Evolutionary conservation across 2,888 invertebrate genomes (phyloP).

Genomic region (Autographa gamma): DNA sequence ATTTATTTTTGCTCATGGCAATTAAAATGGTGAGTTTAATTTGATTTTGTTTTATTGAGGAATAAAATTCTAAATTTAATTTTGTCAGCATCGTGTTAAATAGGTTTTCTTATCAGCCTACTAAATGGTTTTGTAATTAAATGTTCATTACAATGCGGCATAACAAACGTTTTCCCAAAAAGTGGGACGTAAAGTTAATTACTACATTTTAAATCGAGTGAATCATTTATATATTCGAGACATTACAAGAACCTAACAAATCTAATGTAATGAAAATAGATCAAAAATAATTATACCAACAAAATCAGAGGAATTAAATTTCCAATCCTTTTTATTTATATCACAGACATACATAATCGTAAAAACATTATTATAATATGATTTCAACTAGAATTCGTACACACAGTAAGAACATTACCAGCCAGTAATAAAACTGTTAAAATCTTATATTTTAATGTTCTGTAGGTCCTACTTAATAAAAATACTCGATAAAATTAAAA

Average conservation of each 20-base stretch:
- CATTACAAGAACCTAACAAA: not conserved
- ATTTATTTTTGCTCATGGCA: conserved; percentile 87
- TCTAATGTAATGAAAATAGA: not conserved
- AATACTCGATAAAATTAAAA: conserved; percentile 49
- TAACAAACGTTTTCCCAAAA: conserved; percentile 22
- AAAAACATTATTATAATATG: too few species aligned
- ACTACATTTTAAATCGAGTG: not conserved
- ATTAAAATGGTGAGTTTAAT: conserved; percentile 84
- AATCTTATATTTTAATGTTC: conserved; percentile 37
- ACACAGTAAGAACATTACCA: conserved; percentile 3
- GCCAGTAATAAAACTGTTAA: conserved; percentile 24
- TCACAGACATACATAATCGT: too few species aligned
- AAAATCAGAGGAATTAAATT: not conserved
- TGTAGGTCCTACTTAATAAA: conserved; percentile 51
- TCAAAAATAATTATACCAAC: not conserved
- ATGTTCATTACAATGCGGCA: conserved; percentile 32
- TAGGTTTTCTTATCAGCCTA: conserved; percentile 36
- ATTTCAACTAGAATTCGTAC: not conserved
- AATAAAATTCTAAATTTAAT: conserved; percentile 3
- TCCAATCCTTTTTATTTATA: not conserved
- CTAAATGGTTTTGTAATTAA: conserved; percentile 51
- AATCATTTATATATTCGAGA: not conserved
- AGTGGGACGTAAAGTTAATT: conserved; percentile 21
- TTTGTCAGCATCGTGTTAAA: conserved; percentile 27
- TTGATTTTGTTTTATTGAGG: conserved; percentile 44